Evolutionary conservation across 1,140 invertebrate genomes (phyloP), one percentile per base, ranked within the genome.

Genomic region (Anoplolepis gracilipes): DNA sequence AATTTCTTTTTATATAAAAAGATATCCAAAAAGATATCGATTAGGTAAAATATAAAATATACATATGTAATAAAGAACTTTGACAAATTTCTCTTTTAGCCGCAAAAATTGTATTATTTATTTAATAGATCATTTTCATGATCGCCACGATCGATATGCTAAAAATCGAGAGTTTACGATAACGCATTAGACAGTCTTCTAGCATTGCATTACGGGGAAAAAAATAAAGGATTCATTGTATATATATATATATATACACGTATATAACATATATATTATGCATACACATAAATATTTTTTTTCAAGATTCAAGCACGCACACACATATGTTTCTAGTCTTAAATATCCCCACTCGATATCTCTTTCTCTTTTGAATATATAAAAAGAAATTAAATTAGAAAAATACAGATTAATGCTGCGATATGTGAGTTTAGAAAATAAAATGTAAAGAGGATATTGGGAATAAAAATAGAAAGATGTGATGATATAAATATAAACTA

Each of bases 151-250:
- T 88, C 86, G 73, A 85, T 70, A 49, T 61, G 81, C 55, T 64
- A 57, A 85, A 90, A 90, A 78, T 82, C 82, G 67, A 81, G 69
- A 61, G 78, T 86, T 85, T 59, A 78, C 72, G 55, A 59, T 39
- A 65, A 87, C 69, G 78, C 61, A 78, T n/a, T 75, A 64, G 72
- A 64, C 59, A 81, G 77, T 59, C 62, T 57, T 53, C 25, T 70
- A 65, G n/a, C 61, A 30, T 53, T 53, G n/a, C 62, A 42, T 53
- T 42, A 46, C 11, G 36, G n/a, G 10, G 19, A 36, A 49, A 36
- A 7, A 53, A 62, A 65, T 67, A 78, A 64, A 78, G 69, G 55
- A 70, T 79, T 79, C 70, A 55, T 79, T 33, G n/a, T 6, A 36
- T 36, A 36, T 33, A 28, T n/a, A n/a, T n/a, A n/a, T n/a, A n/a